Percentiles rank a stretch among this genome's conserved stretches.
These are phyloP conservation scores for Syrphus vitripennis DNA, from an alignment of 2,888 invertebrate species.

Conservation along the genomic window DNA sequence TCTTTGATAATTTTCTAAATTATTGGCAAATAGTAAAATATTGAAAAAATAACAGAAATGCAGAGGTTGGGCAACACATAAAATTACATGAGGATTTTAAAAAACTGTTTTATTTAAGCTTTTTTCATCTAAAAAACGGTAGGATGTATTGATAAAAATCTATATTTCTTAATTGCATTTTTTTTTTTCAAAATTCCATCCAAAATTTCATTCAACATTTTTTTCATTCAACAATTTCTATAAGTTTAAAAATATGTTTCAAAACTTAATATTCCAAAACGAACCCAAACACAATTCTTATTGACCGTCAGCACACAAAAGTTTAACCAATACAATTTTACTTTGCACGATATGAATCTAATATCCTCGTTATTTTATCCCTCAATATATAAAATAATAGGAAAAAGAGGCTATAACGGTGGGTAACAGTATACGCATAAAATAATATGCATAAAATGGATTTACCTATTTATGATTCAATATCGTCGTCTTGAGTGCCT, in stretches of 20 bases:
- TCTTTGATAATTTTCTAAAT: too few relatives aligned
- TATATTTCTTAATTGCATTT: too few relatives aligned
- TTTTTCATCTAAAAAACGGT: too few relatives aligned
- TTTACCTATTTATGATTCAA: conserved; percentile 63
- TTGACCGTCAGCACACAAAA: neutral
- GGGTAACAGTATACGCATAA: neutral
- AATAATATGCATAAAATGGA: conserved; percentile 33
- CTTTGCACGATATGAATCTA: neutral
- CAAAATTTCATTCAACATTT: too few relatives aligned
- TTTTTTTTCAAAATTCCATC: too few relatives aligned
- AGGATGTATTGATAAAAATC: too few relatives aligned
- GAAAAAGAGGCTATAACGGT: neutral
- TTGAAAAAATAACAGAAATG: too few relatives aligned
- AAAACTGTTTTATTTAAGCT: too few relatives aligned
- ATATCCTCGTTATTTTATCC: conserved; percentile 36
- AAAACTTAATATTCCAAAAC: neutral
- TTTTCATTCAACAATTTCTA: neutral
- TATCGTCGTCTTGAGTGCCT: conserved; percentile 52
- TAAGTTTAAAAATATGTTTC: neutral
- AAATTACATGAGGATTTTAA: too few relatives aligned
- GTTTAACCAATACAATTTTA: neutral
- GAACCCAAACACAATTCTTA: neutral
- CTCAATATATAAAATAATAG: neutral
- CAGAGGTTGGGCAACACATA: too few relatives aligned
- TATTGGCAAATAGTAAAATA: too few relatives aligned